A percentile compares a stretch with the other conserved stretches of the same genome.
phyloP scores from a whole-genome alignment of 2,888 invertebrate species.

The Keiferia lycopersicella region DNA sequence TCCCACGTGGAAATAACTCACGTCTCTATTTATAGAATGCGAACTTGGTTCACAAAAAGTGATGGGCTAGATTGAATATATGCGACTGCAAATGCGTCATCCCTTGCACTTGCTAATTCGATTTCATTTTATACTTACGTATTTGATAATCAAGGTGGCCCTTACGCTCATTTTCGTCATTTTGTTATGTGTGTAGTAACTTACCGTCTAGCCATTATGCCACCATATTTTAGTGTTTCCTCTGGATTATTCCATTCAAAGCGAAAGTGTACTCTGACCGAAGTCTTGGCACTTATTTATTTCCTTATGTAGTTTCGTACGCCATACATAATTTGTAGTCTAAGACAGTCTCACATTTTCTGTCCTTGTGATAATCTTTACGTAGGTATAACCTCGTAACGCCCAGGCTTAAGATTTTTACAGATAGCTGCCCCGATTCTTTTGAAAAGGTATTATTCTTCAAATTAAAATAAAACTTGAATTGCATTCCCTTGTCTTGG shows the following conservation, averaged over 20 bases:
- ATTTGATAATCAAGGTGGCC: not conserved
- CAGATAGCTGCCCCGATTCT: no score
- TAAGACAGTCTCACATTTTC: no score
- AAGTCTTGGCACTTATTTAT: no score
- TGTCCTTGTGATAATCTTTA: no score
- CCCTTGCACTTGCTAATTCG: slow-evolving; percentile 28
- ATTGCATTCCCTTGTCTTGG: no score
- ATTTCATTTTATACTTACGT: not conserved
- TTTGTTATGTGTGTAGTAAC: not conserved
- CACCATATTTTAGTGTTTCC: slow-evolving; percentile 9
- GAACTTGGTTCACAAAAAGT: slow-evolving; percentile 70
- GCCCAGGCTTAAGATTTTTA: no score
- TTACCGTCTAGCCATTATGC: slow-evolving; percentile 12
- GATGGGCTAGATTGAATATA: slow-evolving; percentile 58
- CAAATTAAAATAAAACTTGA: no score
- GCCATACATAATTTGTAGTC: no score
- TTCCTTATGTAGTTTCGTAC: no score
- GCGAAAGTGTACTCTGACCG: no score
- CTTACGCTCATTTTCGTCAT: slow-evolving; percentile 5
- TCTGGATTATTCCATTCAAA: not conserved
- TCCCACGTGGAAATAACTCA: slow-evolving; percentile 80
- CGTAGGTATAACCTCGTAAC: no score
- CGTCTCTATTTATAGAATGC: slow-evolving; percentile 76
- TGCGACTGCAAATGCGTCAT: slow-evolving; percentile 38
- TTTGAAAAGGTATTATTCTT: no score